phyloP scores from a whole-genome alignment of 2,797 vertebrate genomes.

The Otolemur crassicaudatus region DNA sequence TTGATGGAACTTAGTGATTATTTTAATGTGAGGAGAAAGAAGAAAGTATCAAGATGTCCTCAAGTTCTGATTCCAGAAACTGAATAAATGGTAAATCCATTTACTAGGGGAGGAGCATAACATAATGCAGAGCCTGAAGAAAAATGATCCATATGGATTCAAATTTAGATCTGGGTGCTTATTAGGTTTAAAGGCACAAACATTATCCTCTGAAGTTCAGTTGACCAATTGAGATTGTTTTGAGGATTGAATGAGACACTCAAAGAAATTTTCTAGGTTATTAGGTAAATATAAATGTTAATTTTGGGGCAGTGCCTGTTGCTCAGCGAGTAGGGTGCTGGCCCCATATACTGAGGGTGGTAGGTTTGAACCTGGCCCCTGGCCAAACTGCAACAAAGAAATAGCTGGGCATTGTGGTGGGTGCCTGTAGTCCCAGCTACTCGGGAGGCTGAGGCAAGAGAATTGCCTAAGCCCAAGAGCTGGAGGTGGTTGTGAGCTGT shows the following conservation, averaged over 20 bases:
- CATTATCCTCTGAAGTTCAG: not conserved
- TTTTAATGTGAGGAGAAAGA: constrained; percentile 44
- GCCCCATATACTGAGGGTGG: no score
- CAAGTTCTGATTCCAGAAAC: not conserved
- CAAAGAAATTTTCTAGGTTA: constrained; percentile 30
- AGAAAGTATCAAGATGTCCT: not conserved
- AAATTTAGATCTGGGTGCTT: not conserved
- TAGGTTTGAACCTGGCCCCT: no score
- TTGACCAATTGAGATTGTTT: not conserved
- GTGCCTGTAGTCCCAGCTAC: no score
- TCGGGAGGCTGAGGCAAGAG: no score
- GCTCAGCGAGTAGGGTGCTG: no score
- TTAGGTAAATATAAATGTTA: constrained; percentile 23
- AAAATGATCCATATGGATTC: not conserved
- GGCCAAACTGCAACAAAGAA: no score
- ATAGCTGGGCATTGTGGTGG: no score
- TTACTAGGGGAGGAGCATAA: not conserved
- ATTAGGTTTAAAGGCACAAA: not conserved
- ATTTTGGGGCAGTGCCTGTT: no score
- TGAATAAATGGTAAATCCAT: not conserved
- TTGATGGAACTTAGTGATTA: not conserved
- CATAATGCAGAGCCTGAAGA: not conserved
- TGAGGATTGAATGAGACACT: constrained; percentile 22
- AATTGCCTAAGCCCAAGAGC: no score
- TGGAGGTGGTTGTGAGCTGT: no score